A percentile compares a stretch with the other conserved stretches of the same genome.
These are phyloP conservation scores for Paedocypris sp. DNA, from an alignment of 2,113 vertebrate species.

Conservation along the genomic window DNA sequence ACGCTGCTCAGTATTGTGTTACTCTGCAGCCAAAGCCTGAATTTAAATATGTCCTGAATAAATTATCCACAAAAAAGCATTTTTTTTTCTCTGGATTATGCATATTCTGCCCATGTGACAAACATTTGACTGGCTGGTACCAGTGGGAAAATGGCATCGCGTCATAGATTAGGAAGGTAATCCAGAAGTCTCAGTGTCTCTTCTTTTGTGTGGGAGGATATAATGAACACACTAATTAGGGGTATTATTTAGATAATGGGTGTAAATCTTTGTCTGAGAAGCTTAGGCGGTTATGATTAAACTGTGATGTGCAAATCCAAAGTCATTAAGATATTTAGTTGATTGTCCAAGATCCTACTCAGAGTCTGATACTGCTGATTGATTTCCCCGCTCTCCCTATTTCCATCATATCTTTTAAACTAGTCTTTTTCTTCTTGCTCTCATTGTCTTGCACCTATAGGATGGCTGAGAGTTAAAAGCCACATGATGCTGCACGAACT, in stretches of 20 bases:
- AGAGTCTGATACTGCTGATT: conserved; percentile 8
- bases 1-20: no score
- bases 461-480: no score
- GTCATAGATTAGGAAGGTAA: conserved; percentile 26
- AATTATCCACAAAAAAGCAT: no score
- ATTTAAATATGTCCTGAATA: no score
- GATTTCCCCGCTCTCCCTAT: conserved; percentile 1
- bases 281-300: conserved; percentile 21
- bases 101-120: background rate
- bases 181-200: conserved; percentile 14
- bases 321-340: conserved; percentile 21
- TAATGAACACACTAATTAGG: conserved; percentile 30
- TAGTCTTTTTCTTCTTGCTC: no score
- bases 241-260: conserved; percentile 22
- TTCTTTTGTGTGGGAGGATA: conserved; percentile 19
- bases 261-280: conserved; percentile 15
- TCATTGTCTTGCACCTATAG: no score
- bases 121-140: conserved; percentile 10
- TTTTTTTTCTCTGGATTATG: conserved; percentile 19
- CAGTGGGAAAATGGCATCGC: conserved; percentile 6
- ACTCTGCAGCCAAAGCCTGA: no score
- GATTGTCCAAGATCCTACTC: conserved; percentile 7
- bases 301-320: conserved; percentile 13
- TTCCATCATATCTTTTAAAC: background rate
- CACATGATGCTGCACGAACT: no score